Evolutionary conservation across 1,140 invertebrate genomes (phyloP).

Genomic region (Leptoteleia sp.): DNA sequence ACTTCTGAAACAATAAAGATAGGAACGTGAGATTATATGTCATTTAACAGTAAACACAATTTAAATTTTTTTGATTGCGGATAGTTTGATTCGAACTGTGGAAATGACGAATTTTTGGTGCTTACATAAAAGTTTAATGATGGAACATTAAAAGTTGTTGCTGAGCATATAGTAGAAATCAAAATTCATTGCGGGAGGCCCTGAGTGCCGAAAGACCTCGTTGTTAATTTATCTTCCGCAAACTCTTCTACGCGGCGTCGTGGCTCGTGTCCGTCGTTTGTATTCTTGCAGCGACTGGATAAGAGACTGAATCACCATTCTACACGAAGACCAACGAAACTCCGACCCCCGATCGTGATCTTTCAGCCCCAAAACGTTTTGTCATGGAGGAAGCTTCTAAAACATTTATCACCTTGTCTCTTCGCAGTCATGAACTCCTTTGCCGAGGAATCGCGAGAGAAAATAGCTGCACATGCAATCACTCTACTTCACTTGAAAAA

Average conservation of each 20-base stretch:
- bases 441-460: conserved; percentile 41
- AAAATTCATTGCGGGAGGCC: conserved; percentile 65
- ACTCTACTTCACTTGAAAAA: conserved; percentile 64
- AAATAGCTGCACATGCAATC: conserved; percentile 65
- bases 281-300: conserved; percentile 66
- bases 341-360: conserved; percentile 67
- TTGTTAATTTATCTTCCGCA: conserved; percentile 68
- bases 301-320: conserved; percentile 69
- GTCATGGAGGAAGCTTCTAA: conserved; percentile 71
- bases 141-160: conserved; percentile 63
- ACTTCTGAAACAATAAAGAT: too few relatives aligned
- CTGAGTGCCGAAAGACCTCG: conserved; percentile 60
- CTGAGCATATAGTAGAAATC: conserved; percentile 52
- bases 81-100: background rate
- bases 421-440: conserved; percentile 63
- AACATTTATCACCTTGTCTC: conserved; percentile 73
- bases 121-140: conserved; percentile 37
- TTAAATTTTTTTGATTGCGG: too few relatives aligned
- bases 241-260: conserved; percentile 52
- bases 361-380: conserved; percentile 71
- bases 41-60: too few relatives aligned
- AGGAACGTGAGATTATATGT: too few relatives aligned
- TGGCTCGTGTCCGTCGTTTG: conserved; percentile 66
- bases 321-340: conserved; percentile 61
- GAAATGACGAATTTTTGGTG: conserved; percentile 17